These are phyloP conservation scores for Styela clava DNA, from an alignment of 23 tunicate species.

Conservation along the genomic window DNA sequence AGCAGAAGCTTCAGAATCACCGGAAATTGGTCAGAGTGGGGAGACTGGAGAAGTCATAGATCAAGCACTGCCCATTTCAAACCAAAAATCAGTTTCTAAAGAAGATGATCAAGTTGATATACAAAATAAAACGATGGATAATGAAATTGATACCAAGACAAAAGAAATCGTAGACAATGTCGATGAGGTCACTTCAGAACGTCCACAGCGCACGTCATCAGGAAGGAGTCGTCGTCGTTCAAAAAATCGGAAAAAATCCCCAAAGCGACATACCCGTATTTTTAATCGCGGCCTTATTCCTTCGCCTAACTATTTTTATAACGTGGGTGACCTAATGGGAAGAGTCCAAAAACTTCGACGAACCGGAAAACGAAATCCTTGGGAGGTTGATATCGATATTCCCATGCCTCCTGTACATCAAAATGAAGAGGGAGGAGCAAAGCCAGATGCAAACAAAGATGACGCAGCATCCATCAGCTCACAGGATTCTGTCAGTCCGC, in stretches of 20 bases:
- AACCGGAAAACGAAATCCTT: conserved; percentile 1
- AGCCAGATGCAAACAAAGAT: conserved; percentile 11
- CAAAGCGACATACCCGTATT: background rate
- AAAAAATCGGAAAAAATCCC: background rate
- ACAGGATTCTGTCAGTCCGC: conserved; percentile 28
- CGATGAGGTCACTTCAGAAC: too few species aligned
- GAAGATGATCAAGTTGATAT: too few species aligned
- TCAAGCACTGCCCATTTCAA: background rate
- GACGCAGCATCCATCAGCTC: conserved; percentile 47
- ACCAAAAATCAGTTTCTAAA: background rate
- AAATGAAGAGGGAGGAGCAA: background rate
- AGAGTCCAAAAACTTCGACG: conserved; percentile 33
- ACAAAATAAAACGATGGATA: too few species aligned
- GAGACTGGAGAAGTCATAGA: conserved; percentile 1
- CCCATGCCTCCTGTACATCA: background rate
- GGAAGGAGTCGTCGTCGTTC: background rate
- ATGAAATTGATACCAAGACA: too few species aligned
- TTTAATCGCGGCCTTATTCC: conserved; percentile 45
- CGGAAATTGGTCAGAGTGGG: background rate
- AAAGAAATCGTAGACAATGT: too few species aligned
- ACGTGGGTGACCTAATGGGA: conserved; percentile 55
- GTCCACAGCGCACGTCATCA: background rate
- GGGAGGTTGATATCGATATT: conserved; percentile 23
- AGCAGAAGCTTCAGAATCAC: conserved; percentile 35
- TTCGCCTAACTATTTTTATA: conserved; percentile 55